phyloP scores from a whole-genome alignment of 2,797 vertebrate genomes.

The Amblyraja radiata region DNA sequence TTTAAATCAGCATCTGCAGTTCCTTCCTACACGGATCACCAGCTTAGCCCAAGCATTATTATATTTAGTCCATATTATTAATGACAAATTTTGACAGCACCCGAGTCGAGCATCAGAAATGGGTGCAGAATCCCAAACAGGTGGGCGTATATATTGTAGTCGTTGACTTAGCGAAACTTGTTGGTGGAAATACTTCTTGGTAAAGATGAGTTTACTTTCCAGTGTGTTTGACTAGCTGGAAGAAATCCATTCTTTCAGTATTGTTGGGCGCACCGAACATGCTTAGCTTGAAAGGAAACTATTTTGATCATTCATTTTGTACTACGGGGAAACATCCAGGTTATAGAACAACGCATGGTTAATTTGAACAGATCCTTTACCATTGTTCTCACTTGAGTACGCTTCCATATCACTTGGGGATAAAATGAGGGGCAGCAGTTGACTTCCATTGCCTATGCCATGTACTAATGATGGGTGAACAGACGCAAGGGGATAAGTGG shows the following conservation, averaged over 20 bases:
- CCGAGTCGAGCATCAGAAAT: background rate
- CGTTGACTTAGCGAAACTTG: too few relatives aligned
- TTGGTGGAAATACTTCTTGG: background rate
- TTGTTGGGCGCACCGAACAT: background rate
- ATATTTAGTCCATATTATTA: background rate
- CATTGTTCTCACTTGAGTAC: background rate
- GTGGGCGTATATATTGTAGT: background rate
- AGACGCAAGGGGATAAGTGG: too few relatives aligned
- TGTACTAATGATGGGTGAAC: background rate
- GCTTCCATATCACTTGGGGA: background rate
- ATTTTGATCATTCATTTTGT: background rate
- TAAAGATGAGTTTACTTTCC: background rate
- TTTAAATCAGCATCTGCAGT: too few relatives aligned
- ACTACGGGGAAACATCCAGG: background rate
- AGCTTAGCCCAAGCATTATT: background rate
- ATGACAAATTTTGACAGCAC: background rate
- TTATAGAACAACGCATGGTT: background rate
- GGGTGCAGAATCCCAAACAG: background rate
- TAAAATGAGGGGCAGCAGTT: background rate
- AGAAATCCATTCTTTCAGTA: background rate
- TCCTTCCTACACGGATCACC: too few relatives aligned
- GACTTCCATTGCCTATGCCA: background rate
- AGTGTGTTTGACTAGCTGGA: background rate
- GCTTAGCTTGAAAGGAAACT: background rate
- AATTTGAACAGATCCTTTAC: background rate